A percentile compares a stretch with the other conserved stretches of the same genome.
Conservation (phyloP, 2,113 vertebrate genomes). For the Takifugu bimaculatus region DNA sequence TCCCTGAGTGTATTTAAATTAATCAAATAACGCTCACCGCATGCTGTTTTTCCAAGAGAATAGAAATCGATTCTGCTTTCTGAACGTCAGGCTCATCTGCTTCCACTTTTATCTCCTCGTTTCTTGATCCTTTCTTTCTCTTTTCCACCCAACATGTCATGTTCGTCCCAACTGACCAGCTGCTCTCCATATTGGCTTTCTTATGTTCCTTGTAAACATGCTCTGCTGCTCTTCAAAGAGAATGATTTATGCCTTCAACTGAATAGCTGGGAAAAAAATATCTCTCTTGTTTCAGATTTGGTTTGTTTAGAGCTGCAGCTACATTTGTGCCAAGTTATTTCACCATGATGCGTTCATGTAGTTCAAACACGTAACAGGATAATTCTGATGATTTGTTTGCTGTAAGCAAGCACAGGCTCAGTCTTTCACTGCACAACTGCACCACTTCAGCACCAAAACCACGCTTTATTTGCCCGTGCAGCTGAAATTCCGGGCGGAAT, state of each 20-base stretch:
- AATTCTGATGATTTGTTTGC: slow-evolving; percentile 6
- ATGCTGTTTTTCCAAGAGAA: slow-evolving; percentile 29
- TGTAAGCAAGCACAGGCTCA: neutral
- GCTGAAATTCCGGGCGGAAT: slow-evolving; percentile 40
- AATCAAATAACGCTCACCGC: neutral
- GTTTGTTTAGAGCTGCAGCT: slow-evolving; percentile 26
- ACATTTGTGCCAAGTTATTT: slow-evolving; percentile 11
- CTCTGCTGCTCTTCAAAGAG: slow-evolving; percentile 64
- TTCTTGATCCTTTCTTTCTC: slow-evolving; percentile 23
- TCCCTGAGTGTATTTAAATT: slow-evolving; percentile 7
- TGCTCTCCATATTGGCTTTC: slow-evolving; percentile 68
- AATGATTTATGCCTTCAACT: slow-evolving; percentile 66
- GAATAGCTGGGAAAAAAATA: slow-evolving; percentile 52
- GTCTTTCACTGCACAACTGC: too few relatives aligned
- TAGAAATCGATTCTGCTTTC: slow-evolving; percentile 33
- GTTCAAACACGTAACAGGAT: slow-evolving; percentile 18
- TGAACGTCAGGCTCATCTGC: slow-evolving; percentile 52
- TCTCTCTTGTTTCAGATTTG: slow-evolving; percentile 38
- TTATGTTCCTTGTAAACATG: slow-evolving; percentile 61
- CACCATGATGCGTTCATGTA: slow-evolving; percentile 7
- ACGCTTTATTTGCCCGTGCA: neutral
- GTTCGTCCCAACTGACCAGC: slow-evolving; percentile 65
- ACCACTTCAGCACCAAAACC: neutral
- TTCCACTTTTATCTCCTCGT: slow-evolving; percentile 48
- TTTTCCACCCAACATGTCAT: slow-evolving; percentile 54